Conservation (phyloP, 2,888 invertebrate species). For the Meiosimyza decipiens region DNA sequence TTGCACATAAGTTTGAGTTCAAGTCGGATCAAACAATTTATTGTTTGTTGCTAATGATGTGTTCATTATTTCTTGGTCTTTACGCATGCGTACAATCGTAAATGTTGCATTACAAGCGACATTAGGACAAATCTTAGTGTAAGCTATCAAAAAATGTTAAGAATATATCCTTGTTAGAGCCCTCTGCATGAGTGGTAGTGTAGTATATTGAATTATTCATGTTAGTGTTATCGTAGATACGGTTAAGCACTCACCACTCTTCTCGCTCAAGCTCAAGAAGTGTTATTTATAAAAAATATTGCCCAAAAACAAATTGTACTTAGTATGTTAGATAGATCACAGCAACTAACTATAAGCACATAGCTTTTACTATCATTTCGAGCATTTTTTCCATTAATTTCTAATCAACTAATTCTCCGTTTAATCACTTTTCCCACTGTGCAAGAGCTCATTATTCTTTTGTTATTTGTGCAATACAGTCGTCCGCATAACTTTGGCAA, state of each 20-base stretch:
- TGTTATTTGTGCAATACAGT: slow-evolving; percentile 7
- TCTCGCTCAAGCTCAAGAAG: too few species aligned
- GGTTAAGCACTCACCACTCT: too few species aligned
- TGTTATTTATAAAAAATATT: too few species aligned
- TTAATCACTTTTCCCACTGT: neutral
- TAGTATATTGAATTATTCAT: too few species aligned
- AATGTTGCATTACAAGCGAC: neutral
- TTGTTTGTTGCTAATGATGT: slow-evolving; percentile 9
- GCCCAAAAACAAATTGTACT: too few species aligned
- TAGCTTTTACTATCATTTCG: too few species aligned
- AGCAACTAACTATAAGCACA: too few species aligned
- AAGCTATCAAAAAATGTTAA: neutral
- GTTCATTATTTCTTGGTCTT: slow-evolving; percentile 1
- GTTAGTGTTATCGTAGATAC: too few species aligned
- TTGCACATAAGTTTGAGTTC: slow-evolving; percentile 31
- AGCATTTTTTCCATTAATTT: too few species aligned
- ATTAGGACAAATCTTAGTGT: neutral
- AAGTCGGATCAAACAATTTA: slow-evolving; percentile 24
- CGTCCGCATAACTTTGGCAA: neutral
- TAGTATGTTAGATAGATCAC: too few species aligned
- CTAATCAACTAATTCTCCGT: neutral
- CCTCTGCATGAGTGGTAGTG: too few species aligned
- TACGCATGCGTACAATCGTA: slow-evolving; percentile 22
- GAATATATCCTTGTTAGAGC: too few species aligned
- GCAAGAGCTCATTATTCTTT: neutral